Base-by-base conservation (phyloP, 2,113 vertebrate species). In the Polypterus senegalus region DNA sequence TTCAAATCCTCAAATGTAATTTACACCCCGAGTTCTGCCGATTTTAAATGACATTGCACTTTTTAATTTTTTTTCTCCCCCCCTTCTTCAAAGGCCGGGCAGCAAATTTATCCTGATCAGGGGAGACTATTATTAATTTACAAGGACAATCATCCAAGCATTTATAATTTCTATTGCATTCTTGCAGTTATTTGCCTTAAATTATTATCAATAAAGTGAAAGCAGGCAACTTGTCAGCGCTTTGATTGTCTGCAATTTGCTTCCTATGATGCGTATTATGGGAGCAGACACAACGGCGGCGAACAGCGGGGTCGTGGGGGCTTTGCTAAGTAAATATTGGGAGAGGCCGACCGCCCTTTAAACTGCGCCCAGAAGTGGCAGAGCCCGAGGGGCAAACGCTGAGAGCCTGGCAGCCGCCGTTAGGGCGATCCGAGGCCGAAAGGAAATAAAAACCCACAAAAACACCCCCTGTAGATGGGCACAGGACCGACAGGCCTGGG, bases 21-120 rank as follows among this genome's bases (percentile, higher is more conserved):
- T 89, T 89, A 77, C 86, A 82, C 65, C 79, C 75, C 63, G 76
- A 85, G 82, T 88, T 86, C 85, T 83, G 80, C 82, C 84, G 81
- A 85, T 88, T 89, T 89, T 86, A 89, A 89, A 88, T 87, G 85
- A 89, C 86, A 87, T 86, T 86, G 86, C 86, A 90, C 72, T 85
- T 89, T 88, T 88, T 86, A 87, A 89, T 88, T 88, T 85, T 83
- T 82, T 59, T 61, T 65, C 63, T 65, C 61, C 65, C 27, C 27
- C 27, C 27, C 27, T 27, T 27, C 65, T 61, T 80, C 76, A 83
- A 83, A 86, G 80, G 76, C 81, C 83, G 81, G 86, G 81, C 83
- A 86, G 79, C 85, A 88, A 83, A 89, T 87, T 86, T 89, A 82
- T 88, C 83, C 85, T 85, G 88, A 86, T 87, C 83, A 86, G 79